phyloP scores from a whole-genome alignment of 2,113 vertebrate species.

The Caranx melampygus region DNA sequence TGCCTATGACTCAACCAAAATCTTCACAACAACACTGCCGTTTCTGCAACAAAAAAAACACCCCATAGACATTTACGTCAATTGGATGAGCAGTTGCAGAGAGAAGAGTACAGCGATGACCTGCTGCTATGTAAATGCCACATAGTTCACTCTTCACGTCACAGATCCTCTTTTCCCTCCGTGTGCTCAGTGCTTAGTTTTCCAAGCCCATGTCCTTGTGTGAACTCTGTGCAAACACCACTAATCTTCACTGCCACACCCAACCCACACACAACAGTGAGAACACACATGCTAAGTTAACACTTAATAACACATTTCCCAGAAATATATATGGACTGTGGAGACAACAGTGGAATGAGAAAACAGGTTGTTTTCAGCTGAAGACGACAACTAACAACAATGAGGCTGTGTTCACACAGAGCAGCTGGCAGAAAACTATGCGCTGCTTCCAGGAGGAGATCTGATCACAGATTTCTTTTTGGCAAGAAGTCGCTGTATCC shows the following conservation, averaged over 20 bases:
- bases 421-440: background rate
- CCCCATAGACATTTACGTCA: no score
- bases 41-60: no score
- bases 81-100: no score
- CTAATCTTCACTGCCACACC: background rate
- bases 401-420: background rate
- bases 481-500: background rate
- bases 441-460: background rate
- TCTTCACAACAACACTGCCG: no score
- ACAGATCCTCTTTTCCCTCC: background rate
- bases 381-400: background rate
- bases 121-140: no score
- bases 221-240: constrained; percentile 30
- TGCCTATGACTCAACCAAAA: no score
- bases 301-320: background rate
- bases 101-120: no score
- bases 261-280: background rate
- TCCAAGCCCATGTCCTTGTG: background rate
- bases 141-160: background rate
- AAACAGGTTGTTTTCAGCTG: background rate
- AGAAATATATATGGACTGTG: constrained; percentile 1
- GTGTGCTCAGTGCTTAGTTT: background rate
- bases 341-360: background rate
- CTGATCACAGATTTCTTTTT: background rate
- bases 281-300: constrained; percentile 1